Base-by-base conservation (phyloP, 2,797 vertebrate species). In the Potorous gilbertii region DNA sequence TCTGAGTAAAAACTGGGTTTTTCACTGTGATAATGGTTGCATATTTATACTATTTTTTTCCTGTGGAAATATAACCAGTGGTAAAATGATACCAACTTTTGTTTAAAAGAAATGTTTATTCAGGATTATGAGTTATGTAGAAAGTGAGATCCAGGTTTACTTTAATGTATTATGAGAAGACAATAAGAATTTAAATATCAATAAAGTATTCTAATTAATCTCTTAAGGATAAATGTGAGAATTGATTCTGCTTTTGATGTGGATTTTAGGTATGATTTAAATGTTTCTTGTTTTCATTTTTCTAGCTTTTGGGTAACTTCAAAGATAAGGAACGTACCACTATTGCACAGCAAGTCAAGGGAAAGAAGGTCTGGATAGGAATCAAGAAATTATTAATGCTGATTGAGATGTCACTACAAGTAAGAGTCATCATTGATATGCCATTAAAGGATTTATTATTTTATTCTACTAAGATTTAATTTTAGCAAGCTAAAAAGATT, bases 341-440 rank as follows among this genome's bases (percentile, higher is more conserved):
- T 13, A 99, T 99, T 1, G 99, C 99, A 0, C 98, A 99, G 97
- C 98, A 99, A 0, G 99, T 99, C 95, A 99, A 99, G 98, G 99
- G 98, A 96, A 98, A 97, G 21, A n/a, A 81, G 0, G 98, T 99
- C 97, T 99, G 99, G 99, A 99, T 99, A 3, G 99, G 99, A 55
- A 99, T 99, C 95, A 99, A 99, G 96, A 99, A 99, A 99, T 97
- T 99, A 96, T 99, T 99, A 93, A 99, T 99, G 99, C 98, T 99
- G 97, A 99, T 99, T 55, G 99, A 99, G 98, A 99, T 99, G 99
- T 99, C 99, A 1, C 96, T 99, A 40, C 99, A 99, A 99, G 99
- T 99, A 97, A 99, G 99, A 92, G 12, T 11, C 52, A 28, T 55
- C 92, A 29, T 90, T 11, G 21, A 4, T 21, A 13, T 31, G 54